Evolutionary conservation across 37 sponge, comb jelly and placozoan species (phyloP), one percentile per base, ranked within the genome.

Genomic region (Spongilla lacustris): DNA sequence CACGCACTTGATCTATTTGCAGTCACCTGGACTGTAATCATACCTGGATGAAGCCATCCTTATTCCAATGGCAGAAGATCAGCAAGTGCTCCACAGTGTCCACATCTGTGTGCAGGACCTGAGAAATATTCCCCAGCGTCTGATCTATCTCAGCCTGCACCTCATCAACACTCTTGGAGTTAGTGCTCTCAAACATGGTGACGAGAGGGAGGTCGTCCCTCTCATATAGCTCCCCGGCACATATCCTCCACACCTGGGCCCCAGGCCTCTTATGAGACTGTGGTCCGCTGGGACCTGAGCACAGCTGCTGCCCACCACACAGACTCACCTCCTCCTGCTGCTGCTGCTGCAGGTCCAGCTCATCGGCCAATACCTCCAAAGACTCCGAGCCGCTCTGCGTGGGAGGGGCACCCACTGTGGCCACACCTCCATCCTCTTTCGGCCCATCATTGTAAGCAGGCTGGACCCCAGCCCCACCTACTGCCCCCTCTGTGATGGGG

Each of bases 1-100:
- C n/a, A n/a, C n/a, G n/a, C n/a, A n/a, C n/a, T n/a, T n/a, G n/a
- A n/a, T n/a, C n/a, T n/a, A n/a, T n/a, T n/a, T n/a, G n/a, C n/a
- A n/a, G n/a, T n/a, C n/a, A n/a, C n/a, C n/a, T n/a, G n/a, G n/a
- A n/a, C n/a, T n/a, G n/a, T n/a, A n/a, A n/a, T n/a, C n/a, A n/a
- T 46, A 67, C 50, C 29, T 89, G 84, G 33, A 91, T 68, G 5
- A 91, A 69, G 5, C 25, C n/a, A 36, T 95, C 92, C 38, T 89
- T 78, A 36, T 89, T 89, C 95, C 95, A 95, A 24, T 86, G 68
- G 66, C 49, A 78, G 30, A 80, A 84, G 41, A 22, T 27, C 21
- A 95, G 85, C 19, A 95, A 77, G 32, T 68, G 66, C 79, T 95
- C 91, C 28, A 83, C 23, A 5, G 25, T 34, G 50, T 83, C 84